Evolutionary conservation across 2,888 invertebrate genomes (phyloP).

Genomic region (Gastrophysa polygoni): DNA sequence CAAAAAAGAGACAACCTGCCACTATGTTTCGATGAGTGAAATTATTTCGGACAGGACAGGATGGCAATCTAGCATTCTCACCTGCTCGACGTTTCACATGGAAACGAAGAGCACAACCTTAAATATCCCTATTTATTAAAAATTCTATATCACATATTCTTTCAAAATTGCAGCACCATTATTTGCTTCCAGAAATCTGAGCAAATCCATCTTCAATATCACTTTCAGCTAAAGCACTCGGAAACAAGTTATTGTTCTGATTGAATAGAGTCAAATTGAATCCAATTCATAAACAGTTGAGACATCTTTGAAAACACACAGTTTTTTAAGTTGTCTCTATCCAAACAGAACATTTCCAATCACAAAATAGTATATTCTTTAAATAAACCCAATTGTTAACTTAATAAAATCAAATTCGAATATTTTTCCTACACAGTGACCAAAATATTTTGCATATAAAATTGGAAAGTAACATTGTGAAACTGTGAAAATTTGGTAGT

Average conservation of each 20-base stretch:
- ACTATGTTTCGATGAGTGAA: too few species aligned
- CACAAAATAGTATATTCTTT: not conserved
- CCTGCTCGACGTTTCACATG: not conserved
- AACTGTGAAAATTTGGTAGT: too few species aligned
- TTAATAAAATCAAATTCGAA: too few species aligned
- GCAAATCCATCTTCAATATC: constrained; percentile 39
- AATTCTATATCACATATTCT: constrained; percentile 54
- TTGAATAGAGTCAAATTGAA: not conserved
- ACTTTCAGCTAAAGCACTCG: constrained; percentile 26
- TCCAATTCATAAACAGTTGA: too few species aligned
- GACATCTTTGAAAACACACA: too few species aligned
- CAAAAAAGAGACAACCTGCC: too few species aligned
- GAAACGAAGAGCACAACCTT: not conserved
- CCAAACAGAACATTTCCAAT: not conserved
- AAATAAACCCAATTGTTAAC: too few species aligned
- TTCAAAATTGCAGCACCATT: constrained; percentile 53
- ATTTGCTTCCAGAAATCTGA: constrained; percentile 42
- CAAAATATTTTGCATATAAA: too few species aligned
- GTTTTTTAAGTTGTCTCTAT: not conserved
- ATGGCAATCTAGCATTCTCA: too few species aligned
- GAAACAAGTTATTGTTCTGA: constrained; percentile 18
- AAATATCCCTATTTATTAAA: constrained; percentile 43
- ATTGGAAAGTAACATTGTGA: too few species aligned
- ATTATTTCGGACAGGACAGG: too few species aligned
- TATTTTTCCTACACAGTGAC: too few species aligned